Conservation (phyloP, 1,140 invertebrate species). For the Fopius arisanus region DNA sequence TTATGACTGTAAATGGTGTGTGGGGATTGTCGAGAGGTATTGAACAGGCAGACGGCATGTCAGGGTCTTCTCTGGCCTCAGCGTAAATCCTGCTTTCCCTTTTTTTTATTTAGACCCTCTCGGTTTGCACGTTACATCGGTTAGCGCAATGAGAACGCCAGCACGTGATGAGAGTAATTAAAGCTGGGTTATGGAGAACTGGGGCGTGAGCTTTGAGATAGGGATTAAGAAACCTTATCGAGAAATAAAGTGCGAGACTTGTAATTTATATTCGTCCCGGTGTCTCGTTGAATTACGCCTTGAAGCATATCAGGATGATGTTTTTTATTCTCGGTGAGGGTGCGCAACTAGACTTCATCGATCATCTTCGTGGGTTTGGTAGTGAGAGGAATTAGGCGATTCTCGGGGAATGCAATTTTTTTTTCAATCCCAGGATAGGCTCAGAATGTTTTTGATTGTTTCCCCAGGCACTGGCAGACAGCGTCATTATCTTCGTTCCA, state of each 20-base stretch:
- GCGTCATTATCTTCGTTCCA: constrained; percentile 36
- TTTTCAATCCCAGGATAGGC: not conserved
- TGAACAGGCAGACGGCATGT: constrained; percentile 32
- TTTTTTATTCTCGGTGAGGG: not conserved
- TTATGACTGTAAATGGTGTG: not conserved
- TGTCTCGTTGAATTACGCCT: constrained; percentile 17
- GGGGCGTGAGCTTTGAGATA: constrained; percentile 53
- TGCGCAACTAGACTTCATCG: not conserved
- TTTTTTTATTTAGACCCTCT: constrained; percentile 17
- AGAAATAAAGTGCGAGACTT: constrained; percentile 40
- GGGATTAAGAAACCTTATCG: constrained; percentile 59
- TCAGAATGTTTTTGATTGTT: constrained; percentile 31
- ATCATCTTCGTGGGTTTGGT: not conserved
- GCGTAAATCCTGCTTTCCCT: constrained; percentile 25
- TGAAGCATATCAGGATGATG: not conserved
- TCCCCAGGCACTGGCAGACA: constrained; percentile 29
- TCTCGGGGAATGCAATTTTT: not conserved
- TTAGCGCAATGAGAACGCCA: constrained; percentile 27
- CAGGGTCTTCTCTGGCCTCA: constrained; percentile 52
- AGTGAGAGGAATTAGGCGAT: not conserved
- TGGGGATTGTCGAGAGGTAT: not conserved
- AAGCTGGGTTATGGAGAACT: constrained; percentile 41
- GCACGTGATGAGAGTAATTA: constrained; percentile 57
- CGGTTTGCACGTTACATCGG: not conserved
- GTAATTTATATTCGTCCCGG: constrained; percentile 51